Evolutionary conservation across 2,797 vertebrate genomes (phyloP).

Genomic region (Craterocephalus amniculus): DNA sequence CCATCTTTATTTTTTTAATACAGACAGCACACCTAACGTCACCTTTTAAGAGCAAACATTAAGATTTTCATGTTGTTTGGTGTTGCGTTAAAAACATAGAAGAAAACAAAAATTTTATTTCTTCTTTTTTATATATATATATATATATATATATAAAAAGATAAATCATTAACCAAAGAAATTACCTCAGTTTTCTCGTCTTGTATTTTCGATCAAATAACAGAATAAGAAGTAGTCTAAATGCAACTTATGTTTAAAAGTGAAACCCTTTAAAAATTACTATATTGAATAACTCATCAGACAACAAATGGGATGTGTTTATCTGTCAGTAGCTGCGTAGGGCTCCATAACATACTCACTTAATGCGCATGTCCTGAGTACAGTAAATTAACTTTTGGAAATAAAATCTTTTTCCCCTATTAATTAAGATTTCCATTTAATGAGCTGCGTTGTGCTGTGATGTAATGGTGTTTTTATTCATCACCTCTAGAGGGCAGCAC

Average conservation of each 20-base stretch:
- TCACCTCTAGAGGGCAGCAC: slow-evolving; percentile 45
- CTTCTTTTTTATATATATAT: not conserved
- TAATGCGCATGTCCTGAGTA: not conserved
- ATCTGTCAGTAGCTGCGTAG: not conserved
- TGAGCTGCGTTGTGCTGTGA: slow-evolving; percentile 16
- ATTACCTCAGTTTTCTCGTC: not conserved
- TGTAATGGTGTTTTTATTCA: slow-evolving; percentile 17
- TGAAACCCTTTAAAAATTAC: not conserved
- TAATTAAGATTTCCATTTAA: slow-evolving; percentile 1
- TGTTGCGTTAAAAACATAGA: too few species aligned
- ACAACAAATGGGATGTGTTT: not conserved
- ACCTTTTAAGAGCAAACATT: slow-evolving; percentile 8
- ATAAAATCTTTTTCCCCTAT: not conserved
- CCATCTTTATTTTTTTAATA: slow-evolving; percentile 66
- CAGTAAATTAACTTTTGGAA: not conserved
- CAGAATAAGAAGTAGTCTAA: not conserved
- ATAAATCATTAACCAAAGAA: not conserved
- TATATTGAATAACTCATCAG: not conserved
- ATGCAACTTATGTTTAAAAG: not conserved
- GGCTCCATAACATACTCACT: not conserved
- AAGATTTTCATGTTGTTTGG: not conserved
- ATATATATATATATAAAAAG: not conserved
- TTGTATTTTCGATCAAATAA: not conserved
- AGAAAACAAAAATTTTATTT: too few species aligned
- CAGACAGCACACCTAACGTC: slow-evolving; percentile 33